A percentile compares a stretch with the other conserved stretches of the same genome.
These are phyloP conservation scores for Hippocampus kuda DNA, from an alignment of 2,797 vertebrate species.

Conservation along the genomic window DNA sequence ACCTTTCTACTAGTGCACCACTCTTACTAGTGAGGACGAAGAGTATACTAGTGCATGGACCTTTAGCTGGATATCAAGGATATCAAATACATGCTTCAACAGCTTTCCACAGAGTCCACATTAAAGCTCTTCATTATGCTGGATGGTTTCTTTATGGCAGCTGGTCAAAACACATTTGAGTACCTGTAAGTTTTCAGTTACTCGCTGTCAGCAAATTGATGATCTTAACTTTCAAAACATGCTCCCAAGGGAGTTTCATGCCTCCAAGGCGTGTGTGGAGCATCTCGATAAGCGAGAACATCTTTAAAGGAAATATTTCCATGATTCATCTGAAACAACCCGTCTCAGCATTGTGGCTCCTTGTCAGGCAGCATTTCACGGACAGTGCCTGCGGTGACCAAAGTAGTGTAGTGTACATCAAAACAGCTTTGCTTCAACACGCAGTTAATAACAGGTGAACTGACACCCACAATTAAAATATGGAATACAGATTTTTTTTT, in stretches of 20 bases:
- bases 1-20: no score
- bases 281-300: background rate
- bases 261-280: background rate
- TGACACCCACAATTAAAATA: background rate
- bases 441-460: constrained; percentile 1
- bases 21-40: no score
- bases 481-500: background rate
- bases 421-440: background rate
- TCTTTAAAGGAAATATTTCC: background rate
- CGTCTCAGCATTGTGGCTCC: background rate
- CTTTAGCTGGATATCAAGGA: no score
- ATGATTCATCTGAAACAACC: constrained; percentile 8
- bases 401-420: background rate
- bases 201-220: background rate
- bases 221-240: background rate
- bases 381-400: background rate
- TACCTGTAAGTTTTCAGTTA: background rate
- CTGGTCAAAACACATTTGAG: background rate
- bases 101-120: background rate
- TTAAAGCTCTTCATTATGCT: background rate
- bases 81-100: background rate
- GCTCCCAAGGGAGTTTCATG: background rate
- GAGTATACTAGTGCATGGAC: no score
- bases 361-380: constrained; percentile 1
- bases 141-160: background rate